phyloP scores from a whole-genome alignment of 2,113 vertebrate species.

The Cariama cristata region DNA sequence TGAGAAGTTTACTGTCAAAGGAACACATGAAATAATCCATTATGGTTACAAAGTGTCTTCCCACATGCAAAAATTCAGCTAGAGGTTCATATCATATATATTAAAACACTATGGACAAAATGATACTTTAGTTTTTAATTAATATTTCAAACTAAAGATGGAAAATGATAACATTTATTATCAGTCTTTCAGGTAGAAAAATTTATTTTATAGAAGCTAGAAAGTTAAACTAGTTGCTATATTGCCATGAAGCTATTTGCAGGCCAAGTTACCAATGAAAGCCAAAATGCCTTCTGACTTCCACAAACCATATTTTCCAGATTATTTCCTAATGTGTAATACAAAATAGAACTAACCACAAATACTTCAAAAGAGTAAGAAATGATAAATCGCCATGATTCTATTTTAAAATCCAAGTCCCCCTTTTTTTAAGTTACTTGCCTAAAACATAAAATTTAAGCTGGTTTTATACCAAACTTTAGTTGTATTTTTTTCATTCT shows the following conservation, averaged over 20 bases:
- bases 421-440: fast-evolving
- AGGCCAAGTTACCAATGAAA: not conserved
- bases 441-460: not conserved
- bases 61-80: not conserved
- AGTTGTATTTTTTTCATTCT: not conserved
- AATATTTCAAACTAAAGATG: not conserved
- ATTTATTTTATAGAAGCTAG: not conserved
- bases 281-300: not conserved
- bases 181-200: not conserved
- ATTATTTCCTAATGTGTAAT: not conserved
- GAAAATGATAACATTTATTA: not conserved
- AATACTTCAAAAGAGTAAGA: not conserved
- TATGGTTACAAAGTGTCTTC: not conserved
- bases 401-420: not conserved
- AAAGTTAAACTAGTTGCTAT: not conserved
- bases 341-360: not conserved
- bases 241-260: not conserved
- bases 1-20: not conserved
- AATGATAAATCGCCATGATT: not conserved
- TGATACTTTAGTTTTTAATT: not conserved
- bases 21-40: not conserved
- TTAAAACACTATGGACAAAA: not conserved
- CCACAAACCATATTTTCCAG: fast-evolving
- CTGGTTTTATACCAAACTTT: not conserved
- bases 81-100: no score